Evolutionary conservation across 2,888 invertebrate genomes (phyloP).

Genomic region (Hydroisotoma schaefferi): DNA sequence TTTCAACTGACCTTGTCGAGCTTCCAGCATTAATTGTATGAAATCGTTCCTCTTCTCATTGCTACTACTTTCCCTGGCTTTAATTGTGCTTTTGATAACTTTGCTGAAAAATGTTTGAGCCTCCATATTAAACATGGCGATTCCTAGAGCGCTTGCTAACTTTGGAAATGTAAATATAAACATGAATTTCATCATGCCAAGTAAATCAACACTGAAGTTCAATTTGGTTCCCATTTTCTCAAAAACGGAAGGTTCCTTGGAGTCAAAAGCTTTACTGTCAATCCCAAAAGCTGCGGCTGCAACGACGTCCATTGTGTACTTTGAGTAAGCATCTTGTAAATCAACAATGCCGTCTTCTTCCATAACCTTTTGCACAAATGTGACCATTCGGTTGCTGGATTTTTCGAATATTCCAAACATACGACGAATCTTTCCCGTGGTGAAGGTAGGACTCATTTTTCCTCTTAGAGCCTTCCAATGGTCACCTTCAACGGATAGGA

Average conservation of each 20-base stretch:
- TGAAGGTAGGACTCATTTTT: constrained; percentile 65
- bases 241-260: constrained; percentile 55
- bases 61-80: constrained; percentile 55
- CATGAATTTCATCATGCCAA: constrained; percentile 49
- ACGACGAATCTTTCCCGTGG: constrained; percentile 64
- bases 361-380: constrained; percentile 53
- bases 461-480: constrained; percentile 63
- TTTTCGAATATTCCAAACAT: constrained; percentile 62
- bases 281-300: constrained; percentile 63
- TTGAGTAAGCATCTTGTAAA: constrained; percentile 59
- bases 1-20: constrained; percentile 54
- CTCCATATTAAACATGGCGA: constrained; percentile 50
- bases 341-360: constrained; percentile 52
- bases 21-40: constrained; percentile 58
- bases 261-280: constrained; percentile 60
- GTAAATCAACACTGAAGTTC: constrained; percentile 49
- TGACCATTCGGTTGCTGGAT: constrained; percentile 58
- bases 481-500: constrained; percentile 60
- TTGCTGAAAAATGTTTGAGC: constrained; percentile 55
- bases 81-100: constrained; percentile 55
- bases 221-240: constrained; percentile 54
- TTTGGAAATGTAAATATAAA: constrained; percentile 51
- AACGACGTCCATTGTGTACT: constrained; percentile 62
- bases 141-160: constrained; percentile 50
- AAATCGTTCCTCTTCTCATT: constrained; percentile 59